Base-by-base conservation (phyloP, 2,797 vertebrate genomes). In the Carapus acus region DNA sequence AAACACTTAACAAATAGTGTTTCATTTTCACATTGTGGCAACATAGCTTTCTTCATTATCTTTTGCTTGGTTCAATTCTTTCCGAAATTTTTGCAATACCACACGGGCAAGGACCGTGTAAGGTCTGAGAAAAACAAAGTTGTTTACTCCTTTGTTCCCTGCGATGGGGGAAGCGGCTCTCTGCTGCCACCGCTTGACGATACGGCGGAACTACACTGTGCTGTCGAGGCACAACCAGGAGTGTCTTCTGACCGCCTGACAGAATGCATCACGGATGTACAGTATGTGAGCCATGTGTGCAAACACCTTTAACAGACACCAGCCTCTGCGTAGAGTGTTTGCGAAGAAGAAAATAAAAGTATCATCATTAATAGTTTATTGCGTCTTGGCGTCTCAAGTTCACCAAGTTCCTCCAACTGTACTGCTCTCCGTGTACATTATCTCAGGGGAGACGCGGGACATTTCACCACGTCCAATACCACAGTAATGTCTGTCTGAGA, bases 101-200 rank as follows among this genome's bases (percentile, higher is more conserved):
- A 41, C 18, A 27, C 58, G 29, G 29, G 36, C 47, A 71, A 73
- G 44, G 49, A 33, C 31, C 51, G 62, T 63, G 59, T 49, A 31
- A 62, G 58, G 31, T 44, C 48, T 56, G 63, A 62, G 68, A 76
- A 77, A 84, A 84, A 84, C 72, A 76, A 86, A 83, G 73, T 85
- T 86, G 85, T 83, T 87, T 83, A 81, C 78, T 58, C 59, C 76
- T 85, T 82, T 79, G 66, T 83, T 78, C 60, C 17, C 15, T 2
- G 9, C 31, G 42, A 58, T 18, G 3, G 33, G n/a, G 12, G 39
- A 13, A 3, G 37, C 22, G 17, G 71, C 57, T 63, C 62, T 63
- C 16, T 34, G 43, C 31, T 44, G 80, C 58, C 80, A 42, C 65
- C 67, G 3, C 5, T 37, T 57, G 84, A 62, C 0, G 0, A 17